Conservation (phyloP, 2,888 invertebrate species). For the Hermaeophaga mercurialis region DNA sequence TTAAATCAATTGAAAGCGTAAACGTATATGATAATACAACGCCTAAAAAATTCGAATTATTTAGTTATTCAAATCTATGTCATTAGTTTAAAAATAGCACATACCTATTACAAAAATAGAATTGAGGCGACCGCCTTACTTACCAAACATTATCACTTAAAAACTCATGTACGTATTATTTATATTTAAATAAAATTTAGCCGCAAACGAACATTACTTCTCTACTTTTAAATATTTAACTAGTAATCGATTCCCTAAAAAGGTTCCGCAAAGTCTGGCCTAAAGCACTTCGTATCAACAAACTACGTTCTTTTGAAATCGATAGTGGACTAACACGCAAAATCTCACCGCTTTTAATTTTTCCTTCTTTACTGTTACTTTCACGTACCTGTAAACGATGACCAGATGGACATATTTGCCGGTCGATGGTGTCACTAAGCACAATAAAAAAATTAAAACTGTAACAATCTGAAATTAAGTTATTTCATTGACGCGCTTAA, state of each 20-base stretch:
- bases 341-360: conserved; percentile 4
- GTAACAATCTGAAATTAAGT: not conserved
- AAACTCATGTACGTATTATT: not conserved
- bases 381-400: conserved; percentile 18
- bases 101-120: conserved; percentile 22
- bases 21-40: not conserved
- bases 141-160: conserved; percentile 5
- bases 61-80: conserved; percentile 2
- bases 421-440: not conserved
- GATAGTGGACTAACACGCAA: conserved; percentile 25
- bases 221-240: conserved; percentile 2
- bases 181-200: not conserved
- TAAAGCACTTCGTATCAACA: conserved; percentile 19
- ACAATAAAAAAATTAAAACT: conserved; percentile 1
- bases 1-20: not conserved
- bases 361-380: conserved; percentile 1
- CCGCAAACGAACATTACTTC: not conserved
- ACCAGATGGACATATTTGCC: conserved; percentile 22
- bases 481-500: not conserved
- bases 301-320: conserved; percentile 24
- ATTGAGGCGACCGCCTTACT: not conserved
- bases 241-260: conserved; percentile 20
- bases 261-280: conserved; percentile 32
- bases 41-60: no score
- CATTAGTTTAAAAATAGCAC: conserved; percentile 23